Evolutionary conservation across 1,140 invertebrate genomes (phyloP).

Genomic region (Portunus trituberculatus): DNA sequence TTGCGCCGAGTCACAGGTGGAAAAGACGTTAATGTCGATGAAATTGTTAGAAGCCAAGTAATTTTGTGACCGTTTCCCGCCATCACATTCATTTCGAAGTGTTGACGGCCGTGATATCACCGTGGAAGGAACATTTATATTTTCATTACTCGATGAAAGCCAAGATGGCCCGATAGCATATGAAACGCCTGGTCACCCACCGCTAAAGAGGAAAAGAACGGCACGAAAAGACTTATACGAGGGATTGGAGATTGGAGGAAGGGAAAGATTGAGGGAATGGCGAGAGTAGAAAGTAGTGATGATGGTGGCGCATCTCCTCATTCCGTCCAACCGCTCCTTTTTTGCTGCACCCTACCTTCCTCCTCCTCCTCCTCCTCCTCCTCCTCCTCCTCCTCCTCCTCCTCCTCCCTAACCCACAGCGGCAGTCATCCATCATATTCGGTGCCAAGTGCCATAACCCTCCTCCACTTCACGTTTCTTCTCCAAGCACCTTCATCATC

Average conservation of each 20-base stretch:
- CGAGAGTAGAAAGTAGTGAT: not conserved
- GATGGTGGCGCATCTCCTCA: not conserved
- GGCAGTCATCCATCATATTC: not conserved
- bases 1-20: not conserved
- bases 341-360: not conserved
- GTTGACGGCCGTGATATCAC: not conserved
- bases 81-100: not conserved
- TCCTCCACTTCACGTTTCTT: not conserved
- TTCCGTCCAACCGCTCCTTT: no score
- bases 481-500: not conserved
- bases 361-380: not conserved
- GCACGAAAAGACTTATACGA: no score
- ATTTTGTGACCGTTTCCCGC: no score
- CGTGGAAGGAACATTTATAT: not conserved
- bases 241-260: not conserved
- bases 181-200: not conserved
- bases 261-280: not conserved
- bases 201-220: not conserved
- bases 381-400: not conserved
- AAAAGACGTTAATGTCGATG: no score
- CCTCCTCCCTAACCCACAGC: not conserved
- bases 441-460: not conserved
- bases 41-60: no score
- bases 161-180: not conserved
- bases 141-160: not conserved